Conservation (phyloP, 2,888 invertebrate species). For the Lordiphosa andalusiaca region DNA sequence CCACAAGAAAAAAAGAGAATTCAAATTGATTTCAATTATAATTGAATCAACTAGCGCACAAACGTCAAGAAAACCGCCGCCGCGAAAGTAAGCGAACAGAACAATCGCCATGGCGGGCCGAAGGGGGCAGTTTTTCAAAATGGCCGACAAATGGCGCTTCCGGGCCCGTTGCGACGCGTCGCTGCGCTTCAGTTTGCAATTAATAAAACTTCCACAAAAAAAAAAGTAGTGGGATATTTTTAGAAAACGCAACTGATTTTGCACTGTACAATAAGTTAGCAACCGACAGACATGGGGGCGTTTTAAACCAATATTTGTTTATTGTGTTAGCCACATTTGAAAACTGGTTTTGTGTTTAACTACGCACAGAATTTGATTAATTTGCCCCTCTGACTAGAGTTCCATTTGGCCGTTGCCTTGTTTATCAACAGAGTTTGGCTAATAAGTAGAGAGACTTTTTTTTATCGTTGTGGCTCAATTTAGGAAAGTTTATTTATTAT, state of each 20-base stretch:
- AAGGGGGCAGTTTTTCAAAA: slow-evolving; percentile 39
- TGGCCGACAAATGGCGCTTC: slow-evolving; percentile 23
- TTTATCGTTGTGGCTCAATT: slow-evolving; percentile 14
- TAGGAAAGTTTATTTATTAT: slow-evolving; percentile 40
- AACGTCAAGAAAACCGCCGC: slow-evolving; percentile 22
- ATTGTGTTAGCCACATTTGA: slow-evolving; percentile 47
- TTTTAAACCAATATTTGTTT: slow-evolving; percentile 39
- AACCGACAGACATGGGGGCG: slow-evolving; percentile 32
- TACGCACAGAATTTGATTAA: slow-evolving; percentile 54
- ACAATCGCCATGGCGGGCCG: slow-evolving; percentile 16
- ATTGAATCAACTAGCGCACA: slow-evolving; percentile 71
- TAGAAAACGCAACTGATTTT: background rate
- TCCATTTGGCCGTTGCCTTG: slow-evolving; percentile 28
- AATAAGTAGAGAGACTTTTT: slow-evolving; percentile 42
- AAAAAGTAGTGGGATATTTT: slow-evolving; percentile 12
- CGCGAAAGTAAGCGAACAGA: slow-evolving; percentile 42
- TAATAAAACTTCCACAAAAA: slow-evolving; percentile 13
- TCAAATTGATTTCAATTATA: slow-evolving; percentile 78
- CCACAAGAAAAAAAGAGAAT: slow-evolving; percentile 35
- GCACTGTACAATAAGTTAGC: slow-evolving; percentile 19
- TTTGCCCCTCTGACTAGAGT: slow-evolving; percentile 36
- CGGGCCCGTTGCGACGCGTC: background rate
- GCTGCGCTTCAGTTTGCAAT: slow-evolving; percentile 7
- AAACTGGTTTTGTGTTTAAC: slow-evolving; percentile 40
- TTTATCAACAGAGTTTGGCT: slow-evolving; percentile 37